These are phyloP conservation scores for Plutomurus gul DNA, from an alignment of 1,140 invertebrate species.

Conservation along the genomic window DNA sequence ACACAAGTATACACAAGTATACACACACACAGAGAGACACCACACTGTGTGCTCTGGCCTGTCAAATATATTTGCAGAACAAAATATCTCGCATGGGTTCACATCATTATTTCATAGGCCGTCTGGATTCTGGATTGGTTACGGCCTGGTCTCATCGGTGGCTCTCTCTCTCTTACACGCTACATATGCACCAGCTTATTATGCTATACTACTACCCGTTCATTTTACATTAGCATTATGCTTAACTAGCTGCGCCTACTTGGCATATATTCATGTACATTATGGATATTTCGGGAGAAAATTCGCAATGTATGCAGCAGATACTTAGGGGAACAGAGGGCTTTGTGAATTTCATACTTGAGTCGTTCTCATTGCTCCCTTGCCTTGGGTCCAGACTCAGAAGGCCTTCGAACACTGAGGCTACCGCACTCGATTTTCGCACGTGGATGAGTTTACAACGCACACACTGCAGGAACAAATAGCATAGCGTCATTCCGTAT, in stretches of 20 bases:
- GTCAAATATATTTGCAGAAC: background rate
- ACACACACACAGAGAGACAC: background rate
- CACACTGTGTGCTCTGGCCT: background rate
- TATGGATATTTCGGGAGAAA: background rate
- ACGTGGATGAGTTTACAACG: background rate
- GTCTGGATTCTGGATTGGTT: background rate
- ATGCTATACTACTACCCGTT: background rate
- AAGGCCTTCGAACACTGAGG: background rate
- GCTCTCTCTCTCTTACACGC: background rate
- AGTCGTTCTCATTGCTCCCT: background rate
- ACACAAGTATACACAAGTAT: background rate
- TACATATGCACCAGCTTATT: background rate
- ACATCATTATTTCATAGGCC: slow-evolving; percentile 14
- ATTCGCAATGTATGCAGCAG: background rate
- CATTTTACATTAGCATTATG: slow-evolving; percentile 18
- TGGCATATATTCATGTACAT: too few species aligned
- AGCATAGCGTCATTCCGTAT: too few species aligned
- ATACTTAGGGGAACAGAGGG: background rate
- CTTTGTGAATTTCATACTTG: slow-evolving; percentile 21
- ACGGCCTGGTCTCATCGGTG: background rate
- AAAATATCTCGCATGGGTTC: background rate
- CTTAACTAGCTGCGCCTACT: background rate
- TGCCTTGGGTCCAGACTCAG: background rate
- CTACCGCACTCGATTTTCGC: background rate
- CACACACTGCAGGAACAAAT: too few species aligned